Conservation (phyloP, 2,888 invertebrate genomes). For the Chymomyza amoena region DNA sequence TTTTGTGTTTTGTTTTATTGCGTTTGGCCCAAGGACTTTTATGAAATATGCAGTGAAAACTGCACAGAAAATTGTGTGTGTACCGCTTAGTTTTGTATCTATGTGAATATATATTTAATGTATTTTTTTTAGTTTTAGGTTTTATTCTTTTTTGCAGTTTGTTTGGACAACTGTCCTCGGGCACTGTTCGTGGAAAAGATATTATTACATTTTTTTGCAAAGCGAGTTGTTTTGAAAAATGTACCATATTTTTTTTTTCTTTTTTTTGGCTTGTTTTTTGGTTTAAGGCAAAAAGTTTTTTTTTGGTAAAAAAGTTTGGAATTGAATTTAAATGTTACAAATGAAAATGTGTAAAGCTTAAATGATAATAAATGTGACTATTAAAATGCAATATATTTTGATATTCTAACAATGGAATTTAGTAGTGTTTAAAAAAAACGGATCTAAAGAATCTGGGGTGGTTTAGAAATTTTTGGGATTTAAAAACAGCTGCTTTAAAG, state of each 20-base stretch:
- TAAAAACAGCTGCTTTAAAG: too few relatives aligned
- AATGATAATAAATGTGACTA: conserved; percentile 7
- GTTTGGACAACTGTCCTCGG: conserved; percentile 48
- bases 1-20: conserved; percentile 1
- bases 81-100: background rate
- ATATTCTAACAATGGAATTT: background rate
- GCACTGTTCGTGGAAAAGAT: conserved; percentile 55
- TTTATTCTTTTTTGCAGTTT: conserved; percentile 28
- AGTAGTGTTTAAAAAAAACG: too few relatives aligned
- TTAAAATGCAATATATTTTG: conserved; percentile 16
- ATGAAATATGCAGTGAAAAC: conserved; percentile 32
- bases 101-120: background rate
- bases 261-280: background rate
- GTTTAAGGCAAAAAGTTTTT: background rate
- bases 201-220: conserved; percentile 31
- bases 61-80: background rate
- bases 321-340: conserved; percentile 45
- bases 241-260: conserved; percentile 1
- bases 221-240: conserved; percentile 7
- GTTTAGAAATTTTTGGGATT: too few relatives aligned
- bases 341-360: conserved; percentile 27
- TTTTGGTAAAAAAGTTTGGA: conserved; percentile 22
- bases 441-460: too few relatives aligned
- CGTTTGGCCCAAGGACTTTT: conserved; percentile 55
- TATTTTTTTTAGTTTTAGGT: background rate